Percentiles rank a stretch among this genome's conserved stretches.
phyloP scores from a whole-genome alignment of 2,797 vertebrate species.

The Hypotaenidia philippensis region DNA sequence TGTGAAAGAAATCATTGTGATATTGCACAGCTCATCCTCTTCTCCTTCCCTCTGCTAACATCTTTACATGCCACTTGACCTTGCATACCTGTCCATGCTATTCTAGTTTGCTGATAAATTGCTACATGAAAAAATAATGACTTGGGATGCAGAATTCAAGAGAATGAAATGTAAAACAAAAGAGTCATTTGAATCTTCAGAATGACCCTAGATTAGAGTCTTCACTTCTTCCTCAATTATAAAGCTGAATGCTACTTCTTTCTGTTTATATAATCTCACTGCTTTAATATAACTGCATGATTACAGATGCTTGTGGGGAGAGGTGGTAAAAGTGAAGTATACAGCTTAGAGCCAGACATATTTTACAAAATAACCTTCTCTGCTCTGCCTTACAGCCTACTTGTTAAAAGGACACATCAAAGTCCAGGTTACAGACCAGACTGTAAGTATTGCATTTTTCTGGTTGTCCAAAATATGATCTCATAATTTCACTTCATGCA shows the following conservation, averaged over 20 bases:
- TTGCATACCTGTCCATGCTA: background rate
- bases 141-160: background rate
- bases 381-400: slow-evolving; percentile 38
- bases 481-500: background rate
- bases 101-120: background rate
- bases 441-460: background rate
- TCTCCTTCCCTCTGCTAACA: background rate
- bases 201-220: background rate
- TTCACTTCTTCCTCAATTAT: background rate
- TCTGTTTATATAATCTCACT: background rate
- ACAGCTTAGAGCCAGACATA: background rate
- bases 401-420: background rate
- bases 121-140: background rate
- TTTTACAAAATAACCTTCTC: background rate
- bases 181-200: background rate
- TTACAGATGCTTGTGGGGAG: background rate
- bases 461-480: background rate
- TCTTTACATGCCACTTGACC: background rate
- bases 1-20: background rate
- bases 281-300: background rate
- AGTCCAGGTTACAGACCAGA: slow-evolving; percentile 48
- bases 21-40: background rate
- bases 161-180: background rate
- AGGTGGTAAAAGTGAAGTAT: background rate
- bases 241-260: background rate